A percentile compares a stretch with the other conserved stretches of the same genome.
Conservation (phyloP, 2,797 vertebrate species). For the Macropodus opercularis region DNA sequence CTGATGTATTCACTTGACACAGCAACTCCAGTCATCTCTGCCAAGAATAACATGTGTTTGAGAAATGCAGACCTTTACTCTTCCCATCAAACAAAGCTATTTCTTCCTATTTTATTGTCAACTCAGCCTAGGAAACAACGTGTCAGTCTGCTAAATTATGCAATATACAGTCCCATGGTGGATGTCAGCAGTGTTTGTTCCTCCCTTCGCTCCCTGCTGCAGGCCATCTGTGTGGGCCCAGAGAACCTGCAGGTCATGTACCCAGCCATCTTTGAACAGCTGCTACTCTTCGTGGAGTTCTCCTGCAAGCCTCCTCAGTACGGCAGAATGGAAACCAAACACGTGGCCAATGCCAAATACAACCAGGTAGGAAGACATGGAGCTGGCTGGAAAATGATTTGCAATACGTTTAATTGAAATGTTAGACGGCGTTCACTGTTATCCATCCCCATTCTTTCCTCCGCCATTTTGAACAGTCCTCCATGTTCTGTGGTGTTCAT, state of each 20-base stretch:
- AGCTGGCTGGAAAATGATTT: neutral
- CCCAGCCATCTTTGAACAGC: constrained; percentile 97
- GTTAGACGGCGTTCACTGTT: constrained; percentile 6
- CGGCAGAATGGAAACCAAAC: constrained; percentile 97
- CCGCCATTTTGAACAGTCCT: constrained; percentile 32
- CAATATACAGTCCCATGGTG: constrained; percentile 52
- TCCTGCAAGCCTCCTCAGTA: constrained; percentile 98
- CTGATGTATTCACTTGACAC: neutral
- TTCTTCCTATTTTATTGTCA: constrained; percentile 18
- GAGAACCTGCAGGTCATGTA: constrained; percentile 99
- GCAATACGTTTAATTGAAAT: constrained; percentile 20
- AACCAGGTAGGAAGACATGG: constrained; percentile 88
- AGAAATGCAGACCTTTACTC: neutral
- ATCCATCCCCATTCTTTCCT: constrained; percentile 12
- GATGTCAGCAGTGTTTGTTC: constrained; percentile 73
- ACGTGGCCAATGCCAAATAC: constrained; percentile 98
- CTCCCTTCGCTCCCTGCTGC: constrained; percentile 65
- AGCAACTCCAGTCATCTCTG: neutral
- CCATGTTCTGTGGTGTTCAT: constrained; percentile 33
- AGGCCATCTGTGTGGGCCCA: constrained; percentile 97
- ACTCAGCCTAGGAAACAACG: constrained; percentile 37
- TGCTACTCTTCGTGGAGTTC: constrained; percentile 97
- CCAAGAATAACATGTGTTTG: neutral
- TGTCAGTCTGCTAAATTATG: constrained; percentile 58
- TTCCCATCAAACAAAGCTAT: constrained; percentile 1